Percentiles rank a stretch among this genome's conserved stretches.
These are phyloP conservation scores for Petrophora chlorosata DNA, from an alignment of 2,888 invertebrate species.

Conservation along the genomic window DNA sequence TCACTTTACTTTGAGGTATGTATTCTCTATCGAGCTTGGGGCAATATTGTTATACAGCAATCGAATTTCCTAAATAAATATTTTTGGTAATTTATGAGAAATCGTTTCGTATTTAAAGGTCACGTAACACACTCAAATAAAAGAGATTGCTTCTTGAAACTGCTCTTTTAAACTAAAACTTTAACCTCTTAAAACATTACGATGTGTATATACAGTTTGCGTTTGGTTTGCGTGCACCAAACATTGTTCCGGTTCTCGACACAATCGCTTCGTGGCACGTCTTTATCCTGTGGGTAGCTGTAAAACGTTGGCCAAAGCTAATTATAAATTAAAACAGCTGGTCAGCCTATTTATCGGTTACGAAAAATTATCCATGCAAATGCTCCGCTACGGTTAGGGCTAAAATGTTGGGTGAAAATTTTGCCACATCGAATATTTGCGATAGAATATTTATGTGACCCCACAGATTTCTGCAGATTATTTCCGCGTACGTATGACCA, in stretches of 20 bases:
- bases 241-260: not conserved
- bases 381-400: no score
- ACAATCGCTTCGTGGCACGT: constrained; percentile 1
- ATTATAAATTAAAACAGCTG: not conserved
- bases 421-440: not conserved
- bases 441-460: not conserved
- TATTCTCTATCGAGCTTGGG: no score
- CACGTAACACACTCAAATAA: no score
- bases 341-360: not conserved
- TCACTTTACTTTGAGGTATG: no score
- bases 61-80: no score
- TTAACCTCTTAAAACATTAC: no score
- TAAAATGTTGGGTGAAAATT: not conserved
- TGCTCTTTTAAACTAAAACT: no score
- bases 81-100: no score
- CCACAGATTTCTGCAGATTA: constrained; percentile 19
- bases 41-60: no score
- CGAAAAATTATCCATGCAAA: not conserved
- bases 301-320: not conserved
- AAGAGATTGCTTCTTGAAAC: no score
- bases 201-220: no score
- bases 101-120: no score
- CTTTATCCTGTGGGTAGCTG: not conserved
- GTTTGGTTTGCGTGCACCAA: not conserved
- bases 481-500: constrained; percentile 2